Conservation (phyloP, 2,113 vertebrate species). For the Baryphthengus martii region DNA sequence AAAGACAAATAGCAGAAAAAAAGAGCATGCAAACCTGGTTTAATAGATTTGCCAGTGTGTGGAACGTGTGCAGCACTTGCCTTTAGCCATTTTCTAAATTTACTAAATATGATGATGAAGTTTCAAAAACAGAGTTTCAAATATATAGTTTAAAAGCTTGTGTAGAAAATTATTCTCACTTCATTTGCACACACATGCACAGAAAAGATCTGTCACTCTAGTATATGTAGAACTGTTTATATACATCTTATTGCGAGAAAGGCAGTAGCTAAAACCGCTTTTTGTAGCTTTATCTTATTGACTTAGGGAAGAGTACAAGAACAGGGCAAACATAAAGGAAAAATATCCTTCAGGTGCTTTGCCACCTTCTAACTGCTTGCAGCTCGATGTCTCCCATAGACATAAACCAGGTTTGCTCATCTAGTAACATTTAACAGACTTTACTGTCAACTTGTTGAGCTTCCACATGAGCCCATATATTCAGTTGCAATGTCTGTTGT, state of each 20-base stretch:
- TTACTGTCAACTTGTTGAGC: neutral
- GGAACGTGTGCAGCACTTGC: neutral
- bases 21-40: neutral
- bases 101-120: neutral
- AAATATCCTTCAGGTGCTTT: neutral
- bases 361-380: neutral
- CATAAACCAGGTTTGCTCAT: neutral
- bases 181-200: accelerated
- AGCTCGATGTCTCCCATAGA: neutral
- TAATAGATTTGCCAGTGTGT: neutral
- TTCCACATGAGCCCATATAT: neutral
- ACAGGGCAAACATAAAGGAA: neutral
- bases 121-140: neutral
- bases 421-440: neutral
- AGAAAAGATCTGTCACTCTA: neutral
- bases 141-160: neutral
- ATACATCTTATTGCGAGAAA: neutral
- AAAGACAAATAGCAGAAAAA: neutral
- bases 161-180: neutral
- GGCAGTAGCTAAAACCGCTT: neutral
- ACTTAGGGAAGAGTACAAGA: neutral
- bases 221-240: neutral
- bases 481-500: neutral
- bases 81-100: neutral
- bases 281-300: neutral